These are phyloP conservation scores for Drosophila kambysellisi DNA, from an alignment of 2,888 invertebrate species.

Conservation along the genomic window DNA sequence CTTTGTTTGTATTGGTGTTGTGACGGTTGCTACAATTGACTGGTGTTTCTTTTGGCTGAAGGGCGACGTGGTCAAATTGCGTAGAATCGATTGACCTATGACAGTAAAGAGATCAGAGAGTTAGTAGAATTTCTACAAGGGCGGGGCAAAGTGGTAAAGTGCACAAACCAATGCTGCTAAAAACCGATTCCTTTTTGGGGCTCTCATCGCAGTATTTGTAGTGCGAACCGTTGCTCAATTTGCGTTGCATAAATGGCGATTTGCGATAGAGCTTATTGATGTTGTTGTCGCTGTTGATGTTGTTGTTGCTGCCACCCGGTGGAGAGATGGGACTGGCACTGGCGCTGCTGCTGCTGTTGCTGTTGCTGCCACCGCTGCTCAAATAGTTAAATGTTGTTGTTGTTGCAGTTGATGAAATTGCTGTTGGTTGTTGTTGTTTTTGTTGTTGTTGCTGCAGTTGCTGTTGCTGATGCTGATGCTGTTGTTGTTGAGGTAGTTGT, in stretches of 20 bases:
- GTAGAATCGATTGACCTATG: slow-evolving; percentile 83
- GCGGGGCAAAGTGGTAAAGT: not conserved
- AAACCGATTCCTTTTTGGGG: slow-evolving; percentile 84
- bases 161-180: slow-evolving; percentile 83
- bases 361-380: slow-evolving; percentile 48
- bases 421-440: slow-evolving; percentile 38
- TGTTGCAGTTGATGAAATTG: slow-evolving; percentile 54
- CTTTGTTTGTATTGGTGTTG: slow-evolving; percentile 29
- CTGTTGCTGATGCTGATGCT: slow-evolving; percentile 49
- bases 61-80: slow-evolving; percentile 84
- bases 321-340: slow-evolving; percentile 61
- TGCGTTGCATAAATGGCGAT: slow-evolving; percentile 84
- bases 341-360: slow-evolving; percentile 32
- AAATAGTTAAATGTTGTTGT: slow-evolving; percentile 62
- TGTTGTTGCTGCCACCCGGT: slow-evolving; percentile 34
- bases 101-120: not conserved
- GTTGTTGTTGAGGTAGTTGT: slow-evolving; percentile 70
- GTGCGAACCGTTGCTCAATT: slow-evolving; percentile 75
- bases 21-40: slow-evolving; percentile 38
- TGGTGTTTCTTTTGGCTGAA: slow-evolving; percentile 84
- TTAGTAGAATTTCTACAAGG: not conserved
- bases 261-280: slow-evolving; percentile 82
- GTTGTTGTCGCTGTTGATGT: slow-evolving; percentile 26
- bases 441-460: slow-evolving; percentile 47
- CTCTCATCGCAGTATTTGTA: slow-evolving; percentile 77